Conservation (phyloP, 2,113 vertebrate species). For the Zosterops japonicus region DNA sequence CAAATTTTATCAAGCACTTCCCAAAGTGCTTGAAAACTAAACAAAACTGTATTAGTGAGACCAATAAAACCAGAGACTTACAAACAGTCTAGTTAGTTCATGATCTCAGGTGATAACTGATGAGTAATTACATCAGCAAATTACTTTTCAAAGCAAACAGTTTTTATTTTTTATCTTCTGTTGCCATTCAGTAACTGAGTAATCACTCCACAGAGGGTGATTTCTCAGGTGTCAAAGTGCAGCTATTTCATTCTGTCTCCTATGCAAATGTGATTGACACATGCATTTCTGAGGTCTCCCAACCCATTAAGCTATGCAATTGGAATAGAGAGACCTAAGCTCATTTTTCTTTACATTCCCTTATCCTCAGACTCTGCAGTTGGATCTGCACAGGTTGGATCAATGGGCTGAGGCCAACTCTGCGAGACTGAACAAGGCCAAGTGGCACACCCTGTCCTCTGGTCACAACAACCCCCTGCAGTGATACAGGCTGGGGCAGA, state of each 20-base stretch:
- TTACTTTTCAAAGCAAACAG: conserved; percentile 29
- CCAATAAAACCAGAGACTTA: not conserved
- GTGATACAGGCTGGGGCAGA: not conserved
- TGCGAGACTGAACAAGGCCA: not conserved
- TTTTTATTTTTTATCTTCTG: conserved; percentile 21
- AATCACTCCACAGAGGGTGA: not conserved
- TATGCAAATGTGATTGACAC: not conserved
- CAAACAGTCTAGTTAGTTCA: not conserved
- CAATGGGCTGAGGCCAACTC: not conserved
- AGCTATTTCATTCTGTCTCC: not conserved
- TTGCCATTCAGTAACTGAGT: not conserved
- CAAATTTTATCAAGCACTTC: conserved; percentile 3
- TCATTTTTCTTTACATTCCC: not conserved
- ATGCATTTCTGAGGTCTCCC: not conserved
- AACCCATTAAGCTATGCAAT: not conserved
- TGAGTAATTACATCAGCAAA: conserved; percentile 10
- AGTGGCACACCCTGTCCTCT: not conserved
- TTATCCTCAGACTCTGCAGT: not conserved
- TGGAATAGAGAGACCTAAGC: not conserved
- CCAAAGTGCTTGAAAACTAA: conserved; percentile 31
- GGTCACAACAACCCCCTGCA: not conserved
- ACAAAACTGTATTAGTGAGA: not conserved
- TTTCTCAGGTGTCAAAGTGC: not conserved
- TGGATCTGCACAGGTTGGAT: not conserved
- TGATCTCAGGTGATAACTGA: conserved; percentile 28